phyloP scores from a whole-genome alignment of 2,113 vertebrate species.

The Petroica traversi region DNA sequence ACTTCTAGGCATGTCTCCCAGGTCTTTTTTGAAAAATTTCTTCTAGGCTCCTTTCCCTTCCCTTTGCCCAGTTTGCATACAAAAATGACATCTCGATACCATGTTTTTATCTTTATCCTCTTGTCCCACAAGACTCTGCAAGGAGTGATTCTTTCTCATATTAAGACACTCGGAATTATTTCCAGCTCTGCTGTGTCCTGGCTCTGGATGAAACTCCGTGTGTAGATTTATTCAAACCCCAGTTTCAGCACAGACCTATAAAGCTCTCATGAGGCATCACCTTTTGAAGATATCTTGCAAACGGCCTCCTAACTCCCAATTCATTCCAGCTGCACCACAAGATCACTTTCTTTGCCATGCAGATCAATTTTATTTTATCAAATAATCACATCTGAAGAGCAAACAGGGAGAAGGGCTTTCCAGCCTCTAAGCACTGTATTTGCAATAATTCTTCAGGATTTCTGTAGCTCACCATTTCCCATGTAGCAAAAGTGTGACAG shows the following conservation, averaged over 20 bases:
- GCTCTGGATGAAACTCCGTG: background rate
- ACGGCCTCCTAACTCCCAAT: slow-evolving; percentile 8
- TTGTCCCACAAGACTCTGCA: background rate
- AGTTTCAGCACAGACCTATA: background rate
- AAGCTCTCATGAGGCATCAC: slow-evolving; percentile 25
- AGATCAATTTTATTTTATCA: slow-evolving; percentile 53
- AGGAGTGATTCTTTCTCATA: slow-evolving; percentile 5
- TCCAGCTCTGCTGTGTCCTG: slow-evolving; percentile 46
- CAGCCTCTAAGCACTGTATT: background rate
- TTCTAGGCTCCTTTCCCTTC: background rate
- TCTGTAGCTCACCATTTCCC: background rate
- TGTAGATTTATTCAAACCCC: slow-evolving; percentile 19
- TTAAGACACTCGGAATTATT: slow-evolving; percentile 32
- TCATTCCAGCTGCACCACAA: slow-evolving; percentile 39
- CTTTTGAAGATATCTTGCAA: slow-evolving; percentile 20
- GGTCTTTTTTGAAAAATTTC: background rate
- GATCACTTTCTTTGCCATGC: slow-evolving; percentile 27
- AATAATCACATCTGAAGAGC: slow-evolving; percentile 41
- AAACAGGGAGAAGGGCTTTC: background rate
- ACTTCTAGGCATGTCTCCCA: slow-evolving; percentile 7
- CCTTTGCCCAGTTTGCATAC: background rate
- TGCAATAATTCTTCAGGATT: background rate
- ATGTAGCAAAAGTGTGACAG: background rate
- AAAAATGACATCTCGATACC: background rate
- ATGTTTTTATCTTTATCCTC: background rate